Percentiles rank a stretch among this genome's conserved stretches.
phyloP scores from a whole-genome alignment of 1,140 invertebrate species.

The Dryas iulia region DNA sequence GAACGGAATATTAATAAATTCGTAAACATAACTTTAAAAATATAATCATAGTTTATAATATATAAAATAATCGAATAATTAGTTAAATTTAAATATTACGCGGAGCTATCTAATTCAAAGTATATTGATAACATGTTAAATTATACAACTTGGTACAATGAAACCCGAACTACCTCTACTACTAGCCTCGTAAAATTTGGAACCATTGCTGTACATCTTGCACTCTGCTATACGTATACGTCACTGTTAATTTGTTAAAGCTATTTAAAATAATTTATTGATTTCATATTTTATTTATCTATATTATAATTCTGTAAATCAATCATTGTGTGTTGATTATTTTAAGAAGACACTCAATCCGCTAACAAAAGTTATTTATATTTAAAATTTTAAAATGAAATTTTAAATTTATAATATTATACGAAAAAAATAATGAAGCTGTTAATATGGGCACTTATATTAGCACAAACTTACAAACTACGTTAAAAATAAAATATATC shows the following conservation, averaged over 20 bases:
- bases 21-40: not conserved
- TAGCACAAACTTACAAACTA: not conserved
- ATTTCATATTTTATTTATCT: not conserved
- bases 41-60: not conserved
- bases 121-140: not conserved
- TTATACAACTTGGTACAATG: not conserved
- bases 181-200: not conserved
- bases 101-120: not conserved
- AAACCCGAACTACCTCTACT: too few species aligned
- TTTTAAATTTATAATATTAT: not conserved
- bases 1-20: too few species aligned
- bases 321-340: not conserved
- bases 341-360: not conserved
- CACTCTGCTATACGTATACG: not conserved
- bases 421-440: not conserved
- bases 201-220: not conserved
- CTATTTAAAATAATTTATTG: conserved; percentile 1
- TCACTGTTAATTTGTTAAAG: not conserved
- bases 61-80: not conserved
- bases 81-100: not conserved
- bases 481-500: not conserved
- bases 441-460: not conserved
- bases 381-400: not conserved
- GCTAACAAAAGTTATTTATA: not conserved
- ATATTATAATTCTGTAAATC: not conserved